These are phyloP conservation scores for Hypsopygia costalis DNA, from an alignment of 2,888 invertebrate genomes.

Conservation along the genomic window DNA sequence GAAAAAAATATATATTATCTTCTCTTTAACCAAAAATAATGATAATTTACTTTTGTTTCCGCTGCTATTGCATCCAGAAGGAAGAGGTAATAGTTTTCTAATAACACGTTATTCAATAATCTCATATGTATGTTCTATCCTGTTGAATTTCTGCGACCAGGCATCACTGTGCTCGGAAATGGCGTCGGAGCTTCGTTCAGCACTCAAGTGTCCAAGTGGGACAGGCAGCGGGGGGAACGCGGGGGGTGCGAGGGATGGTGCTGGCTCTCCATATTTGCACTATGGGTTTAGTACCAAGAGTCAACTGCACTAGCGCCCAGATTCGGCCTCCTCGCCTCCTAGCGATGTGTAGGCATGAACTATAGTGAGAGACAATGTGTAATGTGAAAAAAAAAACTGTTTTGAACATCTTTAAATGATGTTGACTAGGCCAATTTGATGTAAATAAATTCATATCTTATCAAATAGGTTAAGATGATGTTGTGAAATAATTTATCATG, in stretches of 20 bases:
- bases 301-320: conserved; percentile 73
- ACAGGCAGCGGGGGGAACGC: conserved; percentile 54
- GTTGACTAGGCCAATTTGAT: conserved; percentile 21
- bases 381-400: background rate
- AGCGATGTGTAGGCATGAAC: conserved; percentile 64
- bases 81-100: conserved; percentile 10
- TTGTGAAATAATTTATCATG: conserved; percentile 21
- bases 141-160: conserved; percentile 51
- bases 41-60: background rate
- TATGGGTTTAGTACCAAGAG: conserved; percentile 82
- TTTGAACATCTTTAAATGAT: background rate
- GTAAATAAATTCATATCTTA: conserved; percentile 39
- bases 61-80: conserved; percentile 6
- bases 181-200: conserved; percentile 85
- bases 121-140: background rate
- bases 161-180: conserved; percentile 87
- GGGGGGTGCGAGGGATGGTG: conserved; percentile 66
- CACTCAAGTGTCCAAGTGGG: conserved; percentile 83
- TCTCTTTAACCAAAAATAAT: no score
- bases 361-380: background rate
- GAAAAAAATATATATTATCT: no score
- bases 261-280: conserved; percentile 82
- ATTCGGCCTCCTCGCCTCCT: conserved; percentile 64
- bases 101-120: background rate
- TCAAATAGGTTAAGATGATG: conserved; percentile 22